Conservation (phyloP, 2,113 vertebrate genomes). For the Sylvilagus bachmani region DNA sequence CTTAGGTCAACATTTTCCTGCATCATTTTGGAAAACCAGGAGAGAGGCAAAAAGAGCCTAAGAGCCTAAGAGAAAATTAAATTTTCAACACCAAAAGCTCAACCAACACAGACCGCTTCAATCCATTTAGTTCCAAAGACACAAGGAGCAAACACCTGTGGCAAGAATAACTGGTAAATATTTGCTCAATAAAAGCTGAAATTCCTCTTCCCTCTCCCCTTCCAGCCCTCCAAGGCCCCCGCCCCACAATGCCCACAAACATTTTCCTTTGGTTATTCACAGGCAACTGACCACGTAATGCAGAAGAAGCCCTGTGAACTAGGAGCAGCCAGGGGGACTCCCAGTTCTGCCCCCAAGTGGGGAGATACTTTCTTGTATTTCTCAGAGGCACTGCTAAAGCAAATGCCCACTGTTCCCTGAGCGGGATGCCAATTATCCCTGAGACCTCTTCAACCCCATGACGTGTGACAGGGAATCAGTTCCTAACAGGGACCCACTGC, state of each 20-base stretch:
- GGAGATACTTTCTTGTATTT: neutral
- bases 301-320: neutral
- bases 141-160: neutral
- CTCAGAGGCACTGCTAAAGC: slow-evolving; percentile 8
- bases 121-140: neutral
- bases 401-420: slow-evolving; percentile 30
- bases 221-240: neutral
- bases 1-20: neutral
- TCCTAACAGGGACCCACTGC: slow-evolving; percentile 26
- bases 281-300: neutral
- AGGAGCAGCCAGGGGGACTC: neutral
- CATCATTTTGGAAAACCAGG: neutral
- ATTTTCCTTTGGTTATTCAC: neutral
- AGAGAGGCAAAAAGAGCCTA: neutral
- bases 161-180: neutral
- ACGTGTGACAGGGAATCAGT: slow-evolving; percentile 38
- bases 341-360: neutral
- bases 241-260: neutral
- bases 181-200: neutral
- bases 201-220: neutral
- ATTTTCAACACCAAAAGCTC: neutral
- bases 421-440: slow-evolving; percentile 40
- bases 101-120: neutral
- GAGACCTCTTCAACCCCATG: slow-evolving; percentile 43
- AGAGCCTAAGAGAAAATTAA: neutral